Evolutionary conservation across 2,113 vertebrate genomes (phyloP).

Genomic region (Melanostigma gelatinosum): DNA sequence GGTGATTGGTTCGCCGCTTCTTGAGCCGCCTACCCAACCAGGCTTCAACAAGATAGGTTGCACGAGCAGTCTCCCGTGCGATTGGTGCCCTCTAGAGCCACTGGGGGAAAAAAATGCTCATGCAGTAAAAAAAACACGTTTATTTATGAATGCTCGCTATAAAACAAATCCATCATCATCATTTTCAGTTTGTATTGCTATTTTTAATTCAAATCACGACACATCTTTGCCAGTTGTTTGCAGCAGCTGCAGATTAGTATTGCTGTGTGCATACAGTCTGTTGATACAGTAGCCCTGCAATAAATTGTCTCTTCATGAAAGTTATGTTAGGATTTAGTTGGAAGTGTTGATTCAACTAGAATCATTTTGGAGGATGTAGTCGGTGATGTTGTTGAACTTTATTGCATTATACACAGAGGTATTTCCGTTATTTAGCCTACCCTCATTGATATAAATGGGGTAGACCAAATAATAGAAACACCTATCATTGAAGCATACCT

Average conservation of each 20-base stretch:
- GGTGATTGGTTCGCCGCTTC: constrained; percentile 45
- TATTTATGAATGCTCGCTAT: not conserved
- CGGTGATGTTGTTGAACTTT: too few relatives aligned
- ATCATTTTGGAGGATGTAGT: too few relatives aligned
- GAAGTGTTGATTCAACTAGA: not conserved
- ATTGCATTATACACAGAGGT: too few relatives aligned
- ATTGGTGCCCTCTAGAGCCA: not conserved
- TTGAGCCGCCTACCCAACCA: not conserved
- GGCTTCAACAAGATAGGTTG: constrained; percentile 62
- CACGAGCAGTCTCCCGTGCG: constrained; percentile 18
- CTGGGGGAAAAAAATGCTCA: not conserved
- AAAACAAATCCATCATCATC: not conserved
- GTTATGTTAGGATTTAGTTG: not conserved
- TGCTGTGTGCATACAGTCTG: not conserved
- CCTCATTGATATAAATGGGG: too few relatives aligned
- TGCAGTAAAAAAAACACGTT: not conserved
- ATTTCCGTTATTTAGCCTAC: not conserved
- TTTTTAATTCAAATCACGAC: not conserved
- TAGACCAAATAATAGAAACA: not conserved
- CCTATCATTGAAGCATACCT: not conserved
- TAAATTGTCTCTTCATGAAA: not conserved
- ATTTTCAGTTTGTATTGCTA: not conserved
- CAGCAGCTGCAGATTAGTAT: not conserved
- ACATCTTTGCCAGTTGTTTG: not conserved
- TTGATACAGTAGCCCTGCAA: not conserved